Evolutionary conservation across 2,113 vertebrate genomes (phyloP), one percentile per base, ranked within the genome.

Genomic region (Strigops habroptila): DNA sequence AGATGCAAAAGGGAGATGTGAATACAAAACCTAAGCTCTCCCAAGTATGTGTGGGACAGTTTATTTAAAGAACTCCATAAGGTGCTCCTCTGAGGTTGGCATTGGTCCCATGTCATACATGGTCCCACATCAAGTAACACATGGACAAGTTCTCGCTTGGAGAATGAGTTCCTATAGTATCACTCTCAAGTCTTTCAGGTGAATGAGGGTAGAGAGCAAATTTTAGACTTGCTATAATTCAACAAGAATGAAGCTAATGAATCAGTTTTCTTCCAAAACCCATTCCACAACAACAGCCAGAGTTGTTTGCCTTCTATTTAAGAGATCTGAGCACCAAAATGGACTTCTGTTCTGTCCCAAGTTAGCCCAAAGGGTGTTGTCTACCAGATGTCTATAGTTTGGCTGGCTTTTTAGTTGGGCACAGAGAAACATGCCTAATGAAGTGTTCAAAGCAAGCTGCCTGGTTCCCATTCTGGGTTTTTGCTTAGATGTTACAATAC

Each of bases 111-210:
- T 13, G 22, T 64, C 64, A 67, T 37, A 49, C 9, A 0, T 2
- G 14, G 62, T 79, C 62, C 43, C 37, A 18, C 0, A 0, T n/a
- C 55, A n/a, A 57, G 41, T 2, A 6, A 46, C 76, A n/a, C 14
- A 8, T 1, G 21, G 62, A 37, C 37, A 30, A 2, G 1, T 62
- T 95, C n/a, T 63, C 31, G 27, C 49, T 22, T 39, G 48, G 14
- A 59, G 30, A 57, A 67, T 35, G 14, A 69, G 37, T 52, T 88
- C 15, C 57, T 75, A 21, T 69, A 70, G 65, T 41, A 64, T 4
- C 74, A 39, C 14, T 27, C 37, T 65, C 18, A 21, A 80, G 35
- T 55, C 60, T 39, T 63, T 80, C 68, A 93, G 55, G 35, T 49
- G 70, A 82, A 67, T 48, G 25, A 70, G 24, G 68, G 18, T 49